Percentiles rank a stretch among this genome's conserved stretches.
phyloP scores from a whole-genome alignment of 2,113 vertebrate genomes.

The Isichthys henryi region DNA sequence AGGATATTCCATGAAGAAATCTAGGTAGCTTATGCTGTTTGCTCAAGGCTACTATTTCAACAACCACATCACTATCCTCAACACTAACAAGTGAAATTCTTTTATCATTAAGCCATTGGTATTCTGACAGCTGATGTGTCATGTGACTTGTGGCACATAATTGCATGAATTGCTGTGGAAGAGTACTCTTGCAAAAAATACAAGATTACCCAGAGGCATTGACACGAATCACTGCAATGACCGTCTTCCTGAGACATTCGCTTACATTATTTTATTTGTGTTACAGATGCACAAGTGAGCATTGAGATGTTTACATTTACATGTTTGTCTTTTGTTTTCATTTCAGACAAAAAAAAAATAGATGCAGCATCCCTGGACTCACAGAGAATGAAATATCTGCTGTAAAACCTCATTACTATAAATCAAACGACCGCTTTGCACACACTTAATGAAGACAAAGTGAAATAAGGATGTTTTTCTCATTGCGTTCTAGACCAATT shows the following conservation, averaged over 20 bases:
- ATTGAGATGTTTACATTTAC: conserved; percentile 25
- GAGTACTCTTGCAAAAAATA: neutral
- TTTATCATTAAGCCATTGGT: neutral
- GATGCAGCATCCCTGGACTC: conserved; percentile 18
- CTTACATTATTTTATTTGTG: neutral
- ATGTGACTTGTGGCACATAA: neutral
- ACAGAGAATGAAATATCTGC: conserved; percentile 37
- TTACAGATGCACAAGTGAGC: neutral
- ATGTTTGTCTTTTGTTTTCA: conserved; percentile 35
- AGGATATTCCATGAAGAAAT: neutral
- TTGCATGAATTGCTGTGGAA: neutral
- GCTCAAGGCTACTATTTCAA: neutral
- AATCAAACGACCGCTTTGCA: conserved; percentile 45
- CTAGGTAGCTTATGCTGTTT: neutral
- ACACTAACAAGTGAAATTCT: neutral
- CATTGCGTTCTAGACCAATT: conserved; percentile 52
- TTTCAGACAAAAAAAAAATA: conserved; percentile 25
- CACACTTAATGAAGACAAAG: conserved; percentile 61
- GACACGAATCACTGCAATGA: neutral
- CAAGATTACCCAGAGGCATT: neutral
- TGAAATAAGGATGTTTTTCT: conserved; percentile 63
- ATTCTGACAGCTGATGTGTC: neutral
- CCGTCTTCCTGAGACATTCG: neutral
- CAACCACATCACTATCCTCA: neutral
- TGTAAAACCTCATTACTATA: conserved; percentile 45